Percentiles rank a stretch among this genome's conserved stretches.
These are phyloP conservation scores for Styela plicata DNA, from an alignment of 23 tunicate genomes.

Conservation along the genomic window DNA sequence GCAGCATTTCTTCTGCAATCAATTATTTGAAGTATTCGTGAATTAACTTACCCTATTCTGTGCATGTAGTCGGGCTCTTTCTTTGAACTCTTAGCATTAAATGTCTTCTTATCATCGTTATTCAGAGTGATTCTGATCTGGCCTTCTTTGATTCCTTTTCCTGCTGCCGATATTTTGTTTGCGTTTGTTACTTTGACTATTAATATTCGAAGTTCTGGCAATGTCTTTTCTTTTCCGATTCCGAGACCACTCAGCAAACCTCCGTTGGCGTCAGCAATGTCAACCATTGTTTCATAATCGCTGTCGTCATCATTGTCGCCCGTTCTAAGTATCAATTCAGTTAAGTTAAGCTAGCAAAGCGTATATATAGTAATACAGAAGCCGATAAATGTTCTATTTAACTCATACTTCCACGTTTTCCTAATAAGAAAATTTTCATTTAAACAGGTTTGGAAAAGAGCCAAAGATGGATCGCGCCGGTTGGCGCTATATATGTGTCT, in stretches of 20 bases:
- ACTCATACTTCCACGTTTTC: too few relatives aligned
- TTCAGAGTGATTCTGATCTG: not conserved
- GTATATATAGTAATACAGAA: too few relatives aligned
- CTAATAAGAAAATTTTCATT: too few relatives aligned
- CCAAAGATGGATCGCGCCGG: too few relatives aligned
- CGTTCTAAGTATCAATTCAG: conserved; percentile 11
- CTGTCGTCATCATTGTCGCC: conserved; percentile 21
- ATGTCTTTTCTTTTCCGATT: not conserved
- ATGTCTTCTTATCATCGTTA: not conserved
- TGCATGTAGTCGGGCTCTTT: not conserved
- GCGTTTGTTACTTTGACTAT: conserved; percentile 4
- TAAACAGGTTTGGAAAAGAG: too few relatives aligned
- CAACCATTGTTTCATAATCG: conserved; percentile 14
- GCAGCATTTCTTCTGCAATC: too few relatives aligned
- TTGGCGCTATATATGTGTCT: too few relatives aligned
- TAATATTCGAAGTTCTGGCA: conserved; percentile 8
- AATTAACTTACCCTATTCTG: conserved; percentile 2
- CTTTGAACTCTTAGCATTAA: not conserved
- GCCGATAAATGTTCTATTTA: too few relatives aligned
- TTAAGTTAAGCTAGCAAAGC: too few relatives aligned
- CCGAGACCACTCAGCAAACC: conserved; percentile 11
- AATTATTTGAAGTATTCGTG: too few relatives aligned
- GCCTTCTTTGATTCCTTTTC: not conserved
- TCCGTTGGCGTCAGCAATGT: not conserved
- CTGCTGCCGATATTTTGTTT: not conserved